These are phyloP conservation scores for Sebastes variabilis DNA, from an alignment of 2,797 vertebrate genomes.

Conservation along the genomic window DNA sequence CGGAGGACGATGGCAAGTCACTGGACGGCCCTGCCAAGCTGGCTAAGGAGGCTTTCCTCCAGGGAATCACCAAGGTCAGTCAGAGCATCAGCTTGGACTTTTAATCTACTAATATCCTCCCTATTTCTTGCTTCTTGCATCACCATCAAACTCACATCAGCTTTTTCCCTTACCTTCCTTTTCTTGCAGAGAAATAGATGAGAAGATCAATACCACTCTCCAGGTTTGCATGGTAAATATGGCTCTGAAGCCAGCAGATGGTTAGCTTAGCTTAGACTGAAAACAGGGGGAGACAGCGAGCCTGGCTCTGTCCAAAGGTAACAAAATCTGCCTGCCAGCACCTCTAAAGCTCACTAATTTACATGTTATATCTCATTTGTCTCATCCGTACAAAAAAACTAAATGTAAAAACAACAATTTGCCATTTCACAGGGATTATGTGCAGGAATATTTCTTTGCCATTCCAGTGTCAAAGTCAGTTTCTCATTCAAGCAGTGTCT, in stretches of 20 bases:
- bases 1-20: conserved; percentile 95
- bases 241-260: background rate
- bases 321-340: background rate
- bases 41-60: conserved; percentile 93
- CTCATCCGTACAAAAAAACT: background rate
- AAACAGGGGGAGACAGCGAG: background rate
- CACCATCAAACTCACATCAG: conserved; percentile 15
- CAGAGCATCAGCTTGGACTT: conserved; percentile 11
- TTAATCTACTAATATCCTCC: conserved; percentile 9
- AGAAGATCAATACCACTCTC: background rate
- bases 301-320: background rate
- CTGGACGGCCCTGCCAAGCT: conserved; percentile 95
- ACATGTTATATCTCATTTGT: background rate
- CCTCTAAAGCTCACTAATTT: background rate
- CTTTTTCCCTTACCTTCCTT: background rate
- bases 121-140: background rate
- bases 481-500: background rate
- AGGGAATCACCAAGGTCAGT: conserved; percentile 91
- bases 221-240: background rate
- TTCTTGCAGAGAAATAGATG: background rate
- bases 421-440: background rate
- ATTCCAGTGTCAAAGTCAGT: background rate
- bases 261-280: background rate
- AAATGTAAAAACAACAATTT: background rate
- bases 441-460: background rate